Percentiles rank a stretch among this genome's conserved stretches.
phyloP scores from a whole-genome alignment of 2,888 invertebrate species.

The Epsilonema sp. region DNA sequence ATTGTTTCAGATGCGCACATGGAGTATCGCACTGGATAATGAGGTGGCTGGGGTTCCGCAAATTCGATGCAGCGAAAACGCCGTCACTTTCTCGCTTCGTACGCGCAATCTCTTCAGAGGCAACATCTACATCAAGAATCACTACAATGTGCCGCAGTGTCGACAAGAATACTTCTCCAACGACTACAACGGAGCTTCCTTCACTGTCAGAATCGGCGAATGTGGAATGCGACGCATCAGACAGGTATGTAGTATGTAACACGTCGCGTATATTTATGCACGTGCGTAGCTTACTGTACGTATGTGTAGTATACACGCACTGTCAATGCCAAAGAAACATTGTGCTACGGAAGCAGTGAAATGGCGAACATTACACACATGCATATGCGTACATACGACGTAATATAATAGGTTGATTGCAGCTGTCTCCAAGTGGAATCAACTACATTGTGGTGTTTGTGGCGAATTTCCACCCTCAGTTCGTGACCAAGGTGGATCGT shows the following conservation, averaged over 20 bases:
- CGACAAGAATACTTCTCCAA: constrained; percentile 18
- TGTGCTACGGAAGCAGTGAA: too few species aligned
- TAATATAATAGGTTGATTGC: too few species aligned
- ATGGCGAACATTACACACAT: too few species aligned
- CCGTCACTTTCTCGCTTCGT: constrained; percentile 15
- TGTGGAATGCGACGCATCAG: constrained; percentile 22
- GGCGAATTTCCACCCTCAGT: constrained; percentile 20
- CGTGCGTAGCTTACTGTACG: too few species aligned
- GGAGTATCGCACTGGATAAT: constrained; percentile 14
- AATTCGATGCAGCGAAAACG: constrained; percentile 16
- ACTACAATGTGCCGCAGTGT: constrained; percentile 16
- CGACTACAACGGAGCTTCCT: constrained; percentile 13
- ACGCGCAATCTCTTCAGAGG: constrained; percentile 19
- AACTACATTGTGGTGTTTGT: constrained; percentile 19
- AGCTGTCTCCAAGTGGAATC: constrained; percentile 18
- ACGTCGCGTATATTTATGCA: too few species aligned
- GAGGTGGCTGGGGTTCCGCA: constrained; percentile 16
- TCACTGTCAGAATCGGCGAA: constrained; percentile 18
- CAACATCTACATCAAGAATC: constrained; percentile 21
- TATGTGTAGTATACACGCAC: too few species aligned
- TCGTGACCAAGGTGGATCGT: constrained; percentile 22
- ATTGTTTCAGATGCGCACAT: too few species aligned
- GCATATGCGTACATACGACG: too few species aligned
- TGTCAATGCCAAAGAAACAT: background rate
- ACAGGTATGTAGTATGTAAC: constrained; percentile 11